A percentile compares a stretch with the other conserved stretches of the same genome.
Evolutionary conservation across 2,113 vertebrate genomes (phyloP).

Genomic region (Pandion haliaetus): DNA sequence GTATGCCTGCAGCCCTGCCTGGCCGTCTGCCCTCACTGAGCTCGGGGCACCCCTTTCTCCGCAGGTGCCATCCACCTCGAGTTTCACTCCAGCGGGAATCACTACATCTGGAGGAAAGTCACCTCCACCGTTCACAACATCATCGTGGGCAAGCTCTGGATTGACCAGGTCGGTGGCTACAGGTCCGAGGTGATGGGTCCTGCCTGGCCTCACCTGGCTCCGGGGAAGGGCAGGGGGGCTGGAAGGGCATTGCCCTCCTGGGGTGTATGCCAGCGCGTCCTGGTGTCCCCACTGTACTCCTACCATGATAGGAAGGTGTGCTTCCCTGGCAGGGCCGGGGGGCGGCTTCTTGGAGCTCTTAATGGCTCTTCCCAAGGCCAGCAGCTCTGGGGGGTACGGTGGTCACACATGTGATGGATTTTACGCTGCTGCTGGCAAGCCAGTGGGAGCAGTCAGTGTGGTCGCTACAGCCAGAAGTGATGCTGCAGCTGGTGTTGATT

Average conservation of each 20-base stretch:
- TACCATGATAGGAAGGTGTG: fast-evolving
- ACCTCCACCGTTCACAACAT: constrained; percentile 99
- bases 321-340: not conserved
- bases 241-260: not conserved
- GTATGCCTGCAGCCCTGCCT: not conserved
- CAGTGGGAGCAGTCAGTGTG: not conserved
- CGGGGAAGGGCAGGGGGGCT: not conserved
- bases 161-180: constrained; percentile 86
- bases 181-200: not conserved
- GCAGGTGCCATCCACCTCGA: constrained; percentile 94
- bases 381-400: not conserved
- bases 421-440: not conserved
- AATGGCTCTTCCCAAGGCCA: not conserved
- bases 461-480: not conserved
- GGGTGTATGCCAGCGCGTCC: too few relatives aligned
- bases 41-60: not conserved
- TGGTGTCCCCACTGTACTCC: not conserved
- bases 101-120: constrained; percentile 97
- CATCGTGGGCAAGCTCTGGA: constrained; percentile 98
- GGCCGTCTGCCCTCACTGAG: not conserved
- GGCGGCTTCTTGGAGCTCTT: not conserved
- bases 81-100: constrained; percentile 91
- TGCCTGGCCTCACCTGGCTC: not conserved
- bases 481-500: not conserved
- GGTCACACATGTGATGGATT: fast-evolving